Evolutionary conservation across 2,888 invertebrate species (phyloP), one percentile per base, ranked within the genome.

Genomic region (Trimorus sp.): DNA sequence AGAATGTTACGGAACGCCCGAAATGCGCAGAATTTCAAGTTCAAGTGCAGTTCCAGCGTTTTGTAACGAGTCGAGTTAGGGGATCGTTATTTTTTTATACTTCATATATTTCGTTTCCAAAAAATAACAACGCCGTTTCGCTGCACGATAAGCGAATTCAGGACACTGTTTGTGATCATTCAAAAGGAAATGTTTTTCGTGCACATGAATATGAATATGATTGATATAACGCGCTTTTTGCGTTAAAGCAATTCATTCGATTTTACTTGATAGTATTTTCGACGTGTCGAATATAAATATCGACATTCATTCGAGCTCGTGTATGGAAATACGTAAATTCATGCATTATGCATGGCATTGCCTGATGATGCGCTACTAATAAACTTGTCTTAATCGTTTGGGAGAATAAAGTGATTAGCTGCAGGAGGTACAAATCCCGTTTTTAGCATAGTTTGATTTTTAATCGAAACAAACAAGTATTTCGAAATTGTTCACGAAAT

Each of bases 1-100:
- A 60, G 45, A 54, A 74, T 60, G 37, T 77, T 69, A 69, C 36
- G 53, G 15, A 49, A 63, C 45, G 48, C 1, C 11, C 12, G 48
- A 48, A 48, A 48, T 40, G 11, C n/a, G 15, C 26, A 26, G 15
- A 62, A 62, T 37, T 48, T 62, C 15, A 49, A 59, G 7, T 49
- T 12, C 14, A n/a, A 14, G 11, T 14, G 14, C 14, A 7, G 4
- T 12, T 7, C 49, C 7, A 7, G 49, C 12, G 12, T 49, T 26
- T 26, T 26, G 26, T 26, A 26, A 26, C 26, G 26, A 26, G 26
- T n/a, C n/a, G n/a, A 26, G 26, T 26, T 26, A 26, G 26, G 26
- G 26, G 26, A 26, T 26, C 26, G 26, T 26, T 26, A 26, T 26
- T 26, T 26, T n/a, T 26, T 26, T 26, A 26, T 26, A 26, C 4